Base-by-base conservation (phyloP, 2,113 vertebrate genomes). In the Steatornis caripensis region DNA sequence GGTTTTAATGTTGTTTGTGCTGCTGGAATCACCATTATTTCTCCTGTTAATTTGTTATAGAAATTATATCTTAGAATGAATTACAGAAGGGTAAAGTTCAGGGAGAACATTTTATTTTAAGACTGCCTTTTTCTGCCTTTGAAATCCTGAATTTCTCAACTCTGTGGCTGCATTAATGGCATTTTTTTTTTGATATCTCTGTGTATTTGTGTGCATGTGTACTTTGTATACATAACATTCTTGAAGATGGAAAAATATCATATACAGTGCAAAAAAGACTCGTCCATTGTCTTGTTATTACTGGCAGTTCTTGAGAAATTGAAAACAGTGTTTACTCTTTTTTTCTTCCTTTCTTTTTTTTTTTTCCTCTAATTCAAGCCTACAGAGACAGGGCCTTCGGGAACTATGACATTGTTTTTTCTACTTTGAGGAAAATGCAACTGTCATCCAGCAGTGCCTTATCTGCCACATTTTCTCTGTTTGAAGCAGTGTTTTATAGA, bases 381-480 rank as follows among this genome's bases (percentile, higher is more conserved):
- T 64, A n/a, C 57, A 37, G 71, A 74, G 58, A 88, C 86, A 55
- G 9, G 64, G 51, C 90, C 85, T 93, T 86, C 78, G 92, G 93
- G 87, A 95, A 19, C 70, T 66, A 72, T 2, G 11, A 62, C 85
- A 90, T 62, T 96, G 75, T 94, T 95, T 94, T 94, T 93, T 77
- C 64, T 77, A 5, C 82, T 97, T 80, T 81, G 87, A 92, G 68
- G 64, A 78, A 84, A 96, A 96, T 86, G 46, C 88, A 88, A 39
- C 57, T 94, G 82, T 90, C 49, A 62, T 70, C 70, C 85, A 88
- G 65, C 60, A 88, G 55, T 91, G 75, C 76, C 71, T 93, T 93
- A 95, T 93, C 93, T 93, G 87, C 64, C 82, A 48, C 57, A 78
- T 94, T 92, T 89, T 95, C 68, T 96, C 51, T 87, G 48, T 76